Evolutionary conservation across 1,140 invertebrate species (phyloP), one percentile per base, ranked within the genome.

Genomic region (Magallana angulata): DNA sequence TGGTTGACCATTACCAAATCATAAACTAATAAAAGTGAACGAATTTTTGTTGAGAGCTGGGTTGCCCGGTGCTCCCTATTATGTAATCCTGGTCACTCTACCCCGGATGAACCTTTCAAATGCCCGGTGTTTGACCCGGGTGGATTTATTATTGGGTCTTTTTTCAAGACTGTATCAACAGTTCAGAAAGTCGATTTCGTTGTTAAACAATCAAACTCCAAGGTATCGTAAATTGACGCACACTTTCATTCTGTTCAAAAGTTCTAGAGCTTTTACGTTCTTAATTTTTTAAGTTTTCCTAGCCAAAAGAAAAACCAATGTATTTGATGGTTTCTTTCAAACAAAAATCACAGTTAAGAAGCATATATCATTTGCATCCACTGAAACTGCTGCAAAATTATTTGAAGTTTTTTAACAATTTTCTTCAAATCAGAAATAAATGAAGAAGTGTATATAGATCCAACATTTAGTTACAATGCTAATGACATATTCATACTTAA

Each of bases 1-100:
- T 76, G 68, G 68, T 76, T 76, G 68, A 76, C 68, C 68, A 76
- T 76, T 76, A 76, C 68, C 68, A 30, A 76, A 76, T 76, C 68
- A 76, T 76, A 76, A 76, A 76, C 68, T 76, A 76, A 76, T 76
- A 76, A 76, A 76, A 76, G 68, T 30, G 68, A 30, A 76, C 68
- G 68, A 76, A 76, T 76, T 76, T 76, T 76, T 76, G 68, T 76
- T 30, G 24, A 76, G 68, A 76, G 68, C 30, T 76, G 68, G 68
- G 68, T 76, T 76, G 68, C 68, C 68, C 30, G 36, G 68, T 76
- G 68, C 68, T 76, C 24, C 68, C 24, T 76, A 76, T 76, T 76
- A 76, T 76, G 68, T 30, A 76, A 76, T 36, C 8, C 24, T 76
- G 68, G 68, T 76, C 24, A 30, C 24, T 76, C 68, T 76, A 76